Evolutionary conservation across 2,797 vertebrate genomes (phyloP), one percentile per base, ranked within the genome.

Genomic region (Xiphophorus birchmanni): DNA sequence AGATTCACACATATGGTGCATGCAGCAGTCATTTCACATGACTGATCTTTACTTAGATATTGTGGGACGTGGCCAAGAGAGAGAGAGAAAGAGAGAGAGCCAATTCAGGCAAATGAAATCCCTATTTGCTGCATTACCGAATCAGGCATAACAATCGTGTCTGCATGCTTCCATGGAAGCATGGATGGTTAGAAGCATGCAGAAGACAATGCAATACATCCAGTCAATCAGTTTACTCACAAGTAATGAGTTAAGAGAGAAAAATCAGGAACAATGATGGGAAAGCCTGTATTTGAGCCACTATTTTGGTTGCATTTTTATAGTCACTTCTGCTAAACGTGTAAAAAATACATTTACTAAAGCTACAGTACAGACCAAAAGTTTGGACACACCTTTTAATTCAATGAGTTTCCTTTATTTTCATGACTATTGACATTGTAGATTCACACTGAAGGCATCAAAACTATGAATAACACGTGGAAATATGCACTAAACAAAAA

Each of bases 61-160:
- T 63, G 45, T 45, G 79, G 32, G 60, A 85, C 58, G 54, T 12
- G 11, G 29, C 76, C 56, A 32, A 58, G 47, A 86, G 73, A 80
- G 21, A 37, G 37, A 40, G 65, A 23, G 37, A 50, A 2, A 52
- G 50, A 52, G 21, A 56, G 23, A 78, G 37, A 12, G 37, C 60
- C 76, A 75, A 73, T 79, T 82, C 67, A 79, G 77, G 74, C 73
- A 81, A 89, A 89, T 78, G 45, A 86, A 88, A 89, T 88, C 77
- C 80, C 79, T 52, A 77, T 73, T 44, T 5, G 8, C 78, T 65
- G 50, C 84, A 80, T 29, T 73, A 60, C 37, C 74, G 75, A 76
- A 81, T 82, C 48, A 79, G 84, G 74, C 12, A 0, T 45, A 2
- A 13, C 37, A 37, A 21, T 79, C 26, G 1, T 32, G 13, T 52